Conservation (phyloP, 2,113 vertebrate species). For the Noctilio leporinus region DNA sequence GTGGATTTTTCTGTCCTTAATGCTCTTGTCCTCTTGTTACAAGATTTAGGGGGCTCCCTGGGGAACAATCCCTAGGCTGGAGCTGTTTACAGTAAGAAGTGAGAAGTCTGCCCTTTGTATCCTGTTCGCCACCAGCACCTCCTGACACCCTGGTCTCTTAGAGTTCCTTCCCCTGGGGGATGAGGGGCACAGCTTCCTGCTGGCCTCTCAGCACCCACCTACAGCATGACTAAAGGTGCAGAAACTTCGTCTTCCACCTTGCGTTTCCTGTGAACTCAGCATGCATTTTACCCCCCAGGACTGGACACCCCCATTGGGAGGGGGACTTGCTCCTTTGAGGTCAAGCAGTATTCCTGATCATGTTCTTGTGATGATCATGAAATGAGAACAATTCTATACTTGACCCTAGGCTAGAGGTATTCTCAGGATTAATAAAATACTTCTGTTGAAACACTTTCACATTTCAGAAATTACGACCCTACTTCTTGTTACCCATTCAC, state of each 20-base stretch:
- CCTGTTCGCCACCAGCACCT: slow-evolving; percentile 67
- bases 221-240: not conserved
- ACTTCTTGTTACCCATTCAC: not conserved
- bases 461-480: not conserved
- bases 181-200: slow-evolving; percentile 39
- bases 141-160: slow-evolving; percentile 21
- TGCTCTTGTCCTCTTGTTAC: slow-evolving; percentile 62
- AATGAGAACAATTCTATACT: not conserved
- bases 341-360: slow-evolving; percentile 36
- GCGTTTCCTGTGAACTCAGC: slow-evolving; percentile 63
- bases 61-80: slow-evolving; percentile 65
- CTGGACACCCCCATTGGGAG: slow-evolving; percentile 15
- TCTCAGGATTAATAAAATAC: not conserved
- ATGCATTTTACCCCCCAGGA: not conserved
- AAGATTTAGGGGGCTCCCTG: slow-evolving; percentile 70
- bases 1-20: slow-evolving; percentile 66
- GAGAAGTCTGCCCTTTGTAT: slow-evolving; percentile 68
- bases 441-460: not conserved
- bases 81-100: slow-evolving; percentile 75
- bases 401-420: not conserved
- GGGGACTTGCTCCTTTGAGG: slow-evolving; percentile 29
- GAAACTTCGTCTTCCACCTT: slow-evolving; percentile 44
- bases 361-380: not conserved
- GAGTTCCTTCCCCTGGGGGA: slow-evolving; percentile 58
- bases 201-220: slow-evolving; percentile 48